Evolutionary conservation across 2,888 invertebrate species (phyloP), one percentile per base, ranked within the genome.

Genomic region (Nebria brevicollis): DNA sequence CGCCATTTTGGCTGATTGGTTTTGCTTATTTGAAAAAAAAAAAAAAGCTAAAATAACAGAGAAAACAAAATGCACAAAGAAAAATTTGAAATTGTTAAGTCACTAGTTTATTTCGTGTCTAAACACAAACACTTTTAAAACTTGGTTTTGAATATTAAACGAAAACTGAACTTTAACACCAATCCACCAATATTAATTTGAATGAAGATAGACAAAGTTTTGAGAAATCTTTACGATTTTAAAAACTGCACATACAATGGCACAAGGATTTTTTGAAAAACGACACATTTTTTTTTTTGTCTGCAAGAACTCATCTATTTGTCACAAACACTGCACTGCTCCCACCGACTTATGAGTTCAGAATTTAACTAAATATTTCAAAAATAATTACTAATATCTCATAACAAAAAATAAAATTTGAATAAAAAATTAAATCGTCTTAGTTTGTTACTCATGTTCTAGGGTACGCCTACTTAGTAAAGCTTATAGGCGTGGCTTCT

Each of bases 271-370:
- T 72, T 81, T 80, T 76, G 81, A 81, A 81, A 81, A 81, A 75
- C 70, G 75, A 81, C 75, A 75, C 68, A 80, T 20, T 20, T 20
- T 65, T 54, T 43, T 13, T 76, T 81, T 77, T 34, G 77, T 84
- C 83, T 83, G 84, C 77, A 84, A 84, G 83, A 84, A 84, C 84
- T 84, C 83, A 84, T 84, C 84, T 84, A 84, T 84, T 81, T 84
- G 83, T 82, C 83, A 83, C 83, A 84, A 82, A 77, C 81, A 81
- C 81, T 81, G 81, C 81, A 81, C 81, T 81, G 77, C 77, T 70
- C 4, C 54, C 2, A 11, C 54, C 54, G 34, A 70, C 77, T 72
- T 65, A 41, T 77, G 76, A 65, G 42, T 72, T 65, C 43, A 81
- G 66, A 81, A 81, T 77, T 81, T 34, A 42, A 54, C 26, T 68